A percentile compares a stretch with the other conserved stretches of the same genome.
Conservation (phyloP, 2,113 vertebrate genomes). For the Indicator indicator region DNA sequence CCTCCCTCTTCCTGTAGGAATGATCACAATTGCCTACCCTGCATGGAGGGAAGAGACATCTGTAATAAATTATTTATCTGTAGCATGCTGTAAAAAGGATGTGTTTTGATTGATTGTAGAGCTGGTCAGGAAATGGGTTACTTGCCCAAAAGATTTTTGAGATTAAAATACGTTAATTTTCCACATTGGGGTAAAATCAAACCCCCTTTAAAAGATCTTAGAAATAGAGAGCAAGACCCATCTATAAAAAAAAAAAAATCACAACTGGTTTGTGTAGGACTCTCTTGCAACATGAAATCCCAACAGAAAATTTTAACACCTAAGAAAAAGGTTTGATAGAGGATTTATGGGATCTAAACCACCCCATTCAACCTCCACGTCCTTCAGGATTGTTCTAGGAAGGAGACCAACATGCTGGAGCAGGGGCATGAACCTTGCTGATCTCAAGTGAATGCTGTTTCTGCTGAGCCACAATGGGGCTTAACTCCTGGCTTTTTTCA, state of each 20-base stretch:
- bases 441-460: rapidly evolving
- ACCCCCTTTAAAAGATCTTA: not conserved
- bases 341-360: not conserved
- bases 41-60: not conserved
- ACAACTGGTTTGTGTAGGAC: not conserved
- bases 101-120: slow-evolving; percentile 39
- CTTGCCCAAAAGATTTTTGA: slow-evolving; percentile 33
- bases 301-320: not conserved
- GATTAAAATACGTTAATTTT: slow-evolving; percentile 6
- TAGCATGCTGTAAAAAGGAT: slow-evolving; percentile 9
- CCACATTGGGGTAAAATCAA: not conserved
- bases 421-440: not conserved
- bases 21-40: not conserved
- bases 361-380: not conserved
- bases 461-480: not conserved
- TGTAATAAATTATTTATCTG: slow-evolving; percentile 47
- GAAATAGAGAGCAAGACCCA: not conserved
- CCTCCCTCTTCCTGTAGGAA: slow-evolving; percentile 17
- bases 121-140: slow-evolving; percentile 12
- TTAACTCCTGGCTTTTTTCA: not conserved
- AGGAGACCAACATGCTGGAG: not conserved
- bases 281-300: not conserved
- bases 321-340: not conserved
- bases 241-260: not conserved
- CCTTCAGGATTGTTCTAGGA: not conserved